Evolutionary conservation across 2,113 vertebrate genomes (phyloP).

Genomic region (Semnopithecus entellus): DNA sequence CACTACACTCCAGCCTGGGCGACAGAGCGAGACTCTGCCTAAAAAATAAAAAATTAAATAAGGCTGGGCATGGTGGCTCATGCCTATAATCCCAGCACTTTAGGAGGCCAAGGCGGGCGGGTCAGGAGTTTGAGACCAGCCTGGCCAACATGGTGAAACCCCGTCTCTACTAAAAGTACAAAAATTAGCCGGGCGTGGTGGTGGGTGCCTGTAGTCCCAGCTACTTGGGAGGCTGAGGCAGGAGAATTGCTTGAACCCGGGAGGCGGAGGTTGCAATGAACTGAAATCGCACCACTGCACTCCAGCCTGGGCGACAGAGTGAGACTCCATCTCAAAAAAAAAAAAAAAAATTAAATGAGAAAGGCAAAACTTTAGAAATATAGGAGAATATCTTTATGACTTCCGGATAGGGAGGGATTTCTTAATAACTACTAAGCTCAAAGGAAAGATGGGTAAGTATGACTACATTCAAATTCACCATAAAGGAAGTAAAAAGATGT

Average conservation of each 20-base stretch:
- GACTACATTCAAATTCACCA: constrained; percentile 26
- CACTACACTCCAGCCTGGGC: too few relatives aligned
- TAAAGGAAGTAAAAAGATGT: background rate
- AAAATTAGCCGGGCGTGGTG: background rate
- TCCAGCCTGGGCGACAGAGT: too few relatives aligned
- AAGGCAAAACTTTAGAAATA: constrained; percentile 2
- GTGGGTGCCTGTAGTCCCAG: too few relatives aligned
- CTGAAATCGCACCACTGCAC: too few relatives aligned
- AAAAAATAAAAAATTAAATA: background rate
- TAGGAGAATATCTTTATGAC: constrained; percentile 16
- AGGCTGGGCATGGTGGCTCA: background rate
- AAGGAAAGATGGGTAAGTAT: background rate
- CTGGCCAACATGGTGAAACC: background rate
- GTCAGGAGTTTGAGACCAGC: background rate
- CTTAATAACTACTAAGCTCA: constrained; percentile 11
- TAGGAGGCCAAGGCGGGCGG: background rate
- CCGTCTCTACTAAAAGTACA: background rate
- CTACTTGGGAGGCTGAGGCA: too few relatives aligned
- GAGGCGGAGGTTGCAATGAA: too few relatives aligned
- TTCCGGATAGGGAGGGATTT: background rate
- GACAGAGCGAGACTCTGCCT: too few relatives aligned
- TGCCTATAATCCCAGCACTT: background rate
- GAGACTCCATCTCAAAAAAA: too few relatives aligned
- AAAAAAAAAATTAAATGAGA: constrained; percentile 17
- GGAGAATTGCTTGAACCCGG: too few relatives aligned